Base-by-base conservation (phyloP, 2,797 vertebrate genomes). In the Adrianichthys oophorus region DNA sequence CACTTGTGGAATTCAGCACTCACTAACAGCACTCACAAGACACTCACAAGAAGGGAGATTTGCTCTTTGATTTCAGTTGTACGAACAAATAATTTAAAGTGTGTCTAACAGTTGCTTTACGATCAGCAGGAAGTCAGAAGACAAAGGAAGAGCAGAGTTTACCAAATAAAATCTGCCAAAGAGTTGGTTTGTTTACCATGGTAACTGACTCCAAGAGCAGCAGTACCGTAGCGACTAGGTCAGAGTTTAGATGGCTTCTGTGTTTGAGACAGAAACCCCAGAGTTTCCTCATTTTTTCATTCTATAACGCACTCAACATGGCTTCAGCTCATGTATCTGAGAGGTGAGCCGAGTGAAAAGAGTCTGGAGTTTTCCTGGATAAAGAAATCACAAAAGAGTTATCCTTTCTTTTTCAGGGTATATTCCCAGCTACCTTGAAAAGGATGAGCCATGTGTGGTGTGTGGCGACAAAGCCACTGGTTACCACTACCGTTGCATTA, bases 401-500 rank as follows among this genome's bases (percentile, higher is more conserved):
- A 37, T 6, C 53, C 7, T 65, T 32, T 66, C 49, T 64, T 41
- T 48, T 18, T 29, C 64, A 89, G 96, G 96, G 94, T 98, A 98
- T 91, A 97, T 98, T 89, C 96, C 96, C 92, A 98, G 96, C 89
- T 98, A 98, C 92, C 93, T 98, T 92, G 96, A 98, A 92, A 98
- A 98, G 94, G 96, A 98, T 92, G 96, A 98, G 92, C 96, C 96
- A 67, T 98, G 96, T 64, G 96, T 98, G 90, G 96, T 98, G 88
- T 98, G 96, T 87, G 95, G 95, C 73, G 96, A 98, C 92, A 98
- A 97, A 79, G 96, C 96, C 85, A 98, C 96, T 12, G 96, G 96
- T 68, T 98, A 98, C 92, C 96, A 98, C 91, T 98, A 98, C 90
- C 95, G 97, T 88, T 98, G 97, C 91, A 98, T 98, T 91, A 98